A percentile compares a stretch with the other conserved stretches of the same genome.
Conservation (phyloP, 35 echinoderm and acorn worm genomes). For the Stichopus chloronotus region DNA sequence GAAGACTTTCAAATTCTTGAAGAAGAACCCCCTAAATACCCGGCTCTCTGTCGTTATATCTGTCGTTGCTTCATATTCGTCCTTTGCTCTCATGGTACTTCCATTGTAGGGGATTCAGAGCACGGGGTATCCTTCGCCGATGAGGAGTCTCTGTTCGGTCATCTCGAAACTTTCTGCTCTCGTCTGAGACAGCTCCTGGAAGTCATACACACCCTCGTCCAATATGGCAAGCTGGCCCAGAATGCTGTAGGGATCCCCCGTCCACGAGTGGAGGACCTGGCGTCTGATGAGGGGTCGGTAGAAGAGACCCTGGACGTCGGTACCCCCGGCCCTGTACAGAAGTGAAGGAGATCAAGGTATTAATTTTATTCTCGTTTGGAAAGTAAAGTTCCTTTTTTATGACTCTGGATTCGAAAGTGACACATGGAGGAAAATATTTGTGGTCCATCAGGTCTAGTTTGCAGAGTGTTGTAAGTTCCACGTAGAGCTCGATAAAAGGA, state of each 20-base stretch:
- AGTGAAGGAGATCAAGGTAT: constrained; percentile 16
- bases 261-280: constrained; percentile 82
- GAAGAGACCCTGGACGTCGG: constrained; percentile 61
- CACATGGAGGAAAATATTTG: no score
- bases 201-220: constrained; percentile 82
- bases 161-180: constrained; percentile 89
- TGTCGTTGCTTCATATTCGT: no score
- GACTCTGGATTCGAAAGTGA: no score
- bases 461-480: no score
- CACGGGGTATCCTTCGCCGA: constrained; percentile 92
- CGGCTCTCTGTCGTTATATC: no score
- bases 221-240: constrained; percentile 86
- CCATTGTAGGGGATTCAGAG: constrained; percentile 70
- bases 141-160: constrained; percentile 98
- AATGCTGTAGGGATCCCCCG: constrained; percentile 84
- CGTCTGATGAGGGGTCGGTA: constrained; percentile 69
- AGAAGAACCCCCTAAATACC: no score
- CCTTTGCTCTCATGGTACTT: no score
- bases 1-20: no score
- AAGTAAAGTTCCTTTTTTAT: no score
- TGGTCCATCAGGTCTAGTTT: no score
- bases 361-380: not conserved
- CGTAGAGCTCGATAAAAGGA: no score
- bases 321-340: constrained; percentile 17
- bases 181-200: constrained; percentile 87